phyloP scores from a whole-genome alignment of 2,113 vertebrate species.

The Cyanocitta stelleri region DNA sequence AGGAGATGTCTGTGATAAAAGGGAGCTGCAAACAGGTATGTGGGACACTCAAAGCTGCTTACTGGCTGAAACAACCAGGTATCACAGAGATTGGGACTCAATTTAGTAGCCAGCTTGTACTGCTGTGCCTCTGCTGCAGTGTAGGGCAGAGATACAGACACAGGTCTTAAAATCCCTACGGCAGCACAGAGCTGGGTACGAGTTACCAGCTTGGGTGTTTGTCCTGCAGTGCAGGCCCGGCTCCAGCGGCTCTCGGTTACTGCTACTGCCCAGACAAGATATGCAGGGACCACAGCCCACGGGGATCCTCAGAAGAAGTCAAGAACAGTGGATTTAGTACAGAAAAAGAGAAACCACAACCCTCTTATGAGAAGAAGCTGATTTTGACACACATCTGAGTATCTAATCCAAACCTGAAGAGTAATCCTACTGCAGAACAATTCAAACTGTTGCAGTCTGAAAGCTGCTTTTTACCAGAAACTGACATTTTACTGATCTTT shows the following conservation, averaged over 20 bases:
- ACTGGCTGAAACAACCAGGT: not conserved
- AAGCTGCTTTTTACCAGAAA: not conserved
- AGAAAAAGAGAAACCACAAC: not conserved
- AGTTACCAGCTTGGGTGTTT: rapidly evolving
- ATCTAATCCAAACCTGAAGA: not conserved
- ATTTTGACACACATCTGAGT: not conserved
- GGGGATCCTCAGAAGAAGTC: not conserved
- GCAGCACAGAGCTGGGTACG: not conserved
- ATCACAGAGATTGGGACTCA: not conserved
- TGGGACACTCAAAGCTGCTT: not conserved
- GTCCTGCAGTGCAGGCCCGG: rapidly evolving
- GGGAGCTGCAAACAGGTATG: rapidly evolving
- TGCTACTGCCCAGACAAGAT: not conserved
- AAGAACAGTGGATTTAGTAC: not conserved
- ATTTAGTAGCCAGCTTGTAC: not conserved
- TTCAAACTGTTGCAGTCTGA: not conserved
- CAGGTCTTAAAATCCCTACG: rapidly evolving
- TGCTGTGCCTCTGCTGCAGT: not conserved
- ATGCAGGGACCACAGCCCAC: not conserved
- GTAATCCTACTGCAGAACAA: not conserved
- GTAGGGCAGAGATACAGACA: not conserved
- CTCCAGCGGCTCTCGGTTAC: not conserved
- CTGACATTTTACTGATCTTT: not conserved
- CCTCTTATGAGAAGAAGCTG: not conserved
- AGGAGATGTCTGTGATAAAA: not conserved